Evolutionary conservation across 1,140 invertebrate genomes (phyloP), one percentile per base, ranked within the genome.

Genomic region (Panagrolaimus sp.): DNA sequence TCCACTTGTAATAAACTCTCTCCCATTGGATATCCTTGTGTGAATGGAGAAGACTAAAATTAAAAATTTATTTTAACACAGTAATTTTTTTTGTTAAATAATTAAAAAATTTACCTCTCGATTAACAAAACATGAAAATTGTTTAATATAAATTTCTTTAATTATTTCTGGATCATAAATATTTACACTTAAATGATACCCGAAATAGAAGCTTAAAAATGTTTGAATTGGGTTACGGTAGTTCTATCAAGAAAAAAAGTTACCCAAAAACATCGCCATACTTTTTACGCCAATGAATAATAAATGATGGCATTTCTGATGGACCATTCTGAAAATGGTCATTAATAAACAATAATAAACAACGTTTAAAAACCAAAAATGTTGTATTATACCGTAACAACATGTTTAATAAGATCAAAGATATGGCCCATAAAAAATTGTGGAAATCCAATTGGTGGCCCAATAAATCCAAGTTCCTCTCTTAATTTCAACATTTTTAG

Each of bases 51-150:
- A 28, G 26, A 24, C 38, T 43, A 64, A 24, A 63, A 15, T n/a
- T 9, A 9, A 15, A 24, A 15, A 63, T 63, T 1, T 7, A 26
- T 26, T n/a, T 7, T 28, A 38, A 63, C 26, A 38, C 24, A 3
- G 0, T 12, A 28, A 15, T 12, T n/a, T n/a, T n/a, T n/a, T n/a
- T n/a, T n/a, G n/a, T n/a, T n/a, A n/a, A n/a, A n/a, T n/a, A n/a
- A n/a, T n/a, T n/a, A n/a, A n/a, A n/a, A n/a, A 28, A 26, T 69
- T 69, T 73, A 84, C 84, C 77, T 83, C 84, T 76, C 84, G 71
- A 21, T 78, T 78, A 67, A 83, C 79, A 73, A 85, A 85, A 70
- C 79, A 78, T 48, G 78, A 77, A 72, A 84, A 85, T 68, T 85
- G 80, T 69, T 84, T 84, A 12, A 84, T 76, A 65, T 84, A 83